A percentile compares a stretch with the other conserved stretches of the same genome.
These are phyloP conservation scores for Nephila pilipes DNA, from an alignment of 1,140 invertebrate species.

Conservation along the genomic window DNA sequence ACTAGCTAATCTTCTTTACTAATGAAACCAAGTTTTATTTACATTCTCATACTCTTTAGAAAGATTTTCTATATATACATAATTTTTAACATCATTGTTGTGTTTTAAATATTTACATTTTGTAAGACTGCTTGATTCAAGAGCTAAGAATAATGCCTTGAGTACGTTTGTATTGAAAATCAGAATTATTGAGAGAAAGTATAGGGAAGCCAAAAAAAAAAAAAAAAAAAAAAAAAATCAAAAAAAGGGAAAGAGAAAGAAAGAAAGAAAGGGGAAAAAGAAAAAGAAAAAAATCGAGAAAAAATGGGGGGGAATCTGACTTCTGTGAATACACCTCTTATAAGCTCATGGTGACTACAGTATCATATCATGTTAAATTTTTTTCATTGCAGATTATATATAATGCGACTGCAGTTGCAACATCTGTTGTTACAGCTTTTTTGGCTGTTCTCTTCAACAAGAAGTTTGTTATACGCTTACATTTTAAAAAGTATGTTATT, in stretches of 20 bases:
- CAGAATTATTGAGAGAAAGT: slow-evolving; percentile 48
- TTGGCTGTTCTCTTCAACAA: slow-evolving; percentile 75
- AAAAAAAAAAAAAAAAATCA: no score
- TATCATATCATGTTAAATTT: slow-evolving; percentile 76
- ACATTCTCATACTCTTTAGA: slow-evolving; percentile 59
- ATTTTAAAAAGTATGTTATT: slow-evolving; percentile 76
- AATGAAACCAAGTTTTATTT: slow-evolving; percentile 68
- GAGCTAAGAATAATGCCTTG: slow-evolving; percentile 71
- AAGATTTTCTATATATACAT: slow-evolving; percentile 72
- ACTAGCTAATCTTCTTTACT: slow-evolving; percentile 48
- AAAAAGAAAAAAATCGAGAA: background rate
- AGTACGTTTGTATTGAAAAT: slow-evolving; percentile 62
- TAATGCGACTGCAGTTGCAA: slow-evolving; percentile 61
- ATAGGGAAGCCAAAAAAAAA: slow-evolving; percentile 56
- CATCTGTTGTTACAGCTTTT: slow-evolving; percentile 72
- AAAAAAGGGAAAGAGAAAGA: no score
- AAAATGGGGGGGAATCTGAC: slow-evolving; percentile 27
- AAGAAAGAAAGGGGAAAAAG: slow-evolving; percentile 60
- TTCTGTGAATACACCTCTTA: slow-evolving; percentile 36
- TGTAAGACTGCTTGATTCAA: slow-evolving; percentile 74
- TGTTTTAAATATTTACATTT: slow-evolving; percentile 77
- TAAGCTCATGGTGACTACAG: slow-evolving; percentile 73
- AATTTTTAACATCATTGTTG: slow-evolving; percentile 76
- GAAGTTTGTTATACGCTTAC: slow-evolving; percentile 76
- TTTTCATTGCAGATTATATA: slow-evolving; percentile 76